Conservation (phyloP, 1,140 invertebrate genomes). For the Atta colombica region DNA sequence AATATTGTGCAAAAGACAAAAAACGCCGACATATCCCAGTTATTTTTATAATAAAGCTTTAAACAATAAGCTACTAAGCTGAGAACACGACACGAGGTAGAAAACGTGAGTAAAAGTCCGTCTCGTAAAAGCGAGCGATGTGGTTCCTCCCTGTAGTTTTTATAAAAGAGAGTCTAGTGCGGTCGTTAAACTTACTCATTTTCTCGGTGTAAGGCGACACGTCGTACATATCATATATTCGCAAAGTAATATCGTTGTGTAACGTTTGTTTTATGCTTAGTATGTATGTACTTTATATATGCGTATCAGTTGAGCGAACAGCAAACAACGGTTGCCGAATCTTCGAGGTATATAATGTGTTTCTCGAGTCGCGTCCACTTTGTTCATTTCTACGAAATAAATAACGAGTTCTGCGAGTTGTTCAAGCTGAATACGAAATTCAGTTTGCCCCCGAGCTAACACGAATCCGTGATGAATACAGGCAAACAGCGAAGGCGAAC, state of each 20-base stretch:
- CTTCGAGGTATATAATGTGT: constrained; percentile 19
- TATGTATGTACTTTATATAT: neutral
- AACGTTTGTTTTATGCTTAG: neutral
- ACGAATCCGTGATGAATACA: neutral
- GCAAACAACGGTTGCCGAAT: neutral
- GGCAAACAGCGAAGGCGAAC: constrained; percentile 27
- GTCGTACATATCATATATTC: neutral
- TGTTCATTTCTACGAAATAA: neutral
- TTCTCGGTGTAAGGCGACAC: constrained; percentile 48
- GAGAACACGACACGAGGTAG: constrained; percentile 20
- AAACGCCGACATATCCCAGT: neutral
- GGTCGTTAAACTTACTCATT: constrained; percentile 74
- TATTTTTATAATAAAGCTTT: neutral
- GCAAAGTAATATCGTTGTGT: constrained; percentile 2
- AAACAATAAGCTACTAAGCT: constrained; percentile 10
- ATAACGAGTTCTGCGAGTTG: neutral
- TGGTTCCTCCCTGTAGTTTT: constrained; percentile 59
- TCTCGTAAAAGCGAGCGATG: constrained; percentile 40
- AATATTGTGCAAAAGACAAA: constrained; percentile 4
- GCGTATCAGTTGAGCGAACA: neutral
- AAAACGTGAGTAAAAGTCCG: constrained; percentile 25
- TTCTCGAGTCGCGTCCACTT: neutral
- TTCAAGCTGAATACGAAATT: neutral
- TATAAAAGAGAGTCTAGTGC: constrained; percentile 61
- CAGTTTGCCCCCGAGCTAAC: neutral